Evolutionary conservation across 2,113 vertebrate species (phyloP).

Genomic region (Mormoops blainvillei): DNA sequence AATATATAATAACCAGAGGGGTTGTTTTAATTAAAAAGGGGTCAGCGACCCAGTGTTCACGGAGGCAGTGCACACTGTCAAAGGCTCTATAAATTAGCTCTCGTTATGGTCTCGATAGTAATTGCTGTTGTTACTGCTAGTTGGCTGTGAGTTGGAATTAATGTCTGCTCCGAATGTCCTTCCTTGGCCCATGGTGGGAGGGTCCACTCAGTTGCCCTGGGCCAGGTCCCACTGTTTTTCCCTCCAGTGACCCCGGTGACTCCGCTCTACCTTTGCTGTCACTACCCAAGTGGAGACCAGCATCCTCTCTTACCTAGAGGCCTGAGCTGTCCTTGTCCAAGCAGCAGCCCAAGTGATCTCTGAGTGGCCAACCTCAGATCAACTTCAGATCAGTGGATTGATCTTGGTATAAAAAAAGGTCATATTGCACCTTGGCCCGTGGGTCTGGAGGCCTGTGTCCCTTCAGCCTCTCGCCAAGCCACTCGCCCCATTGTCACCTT

Average conservation of each 20-base stretch:
- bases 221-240: neutral
- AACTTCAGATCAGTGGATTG: neutral
- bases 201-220: fast-evolving
- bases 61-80: neutral
- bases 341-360: neutral
- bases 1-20: slow-evolving; percentile 24
- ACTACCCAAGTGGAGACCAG: too few species aligned
- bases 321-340: neutral
- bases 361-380: neutral
- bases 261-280: neutral
- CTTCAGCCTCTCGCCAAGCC: too few species aligned
- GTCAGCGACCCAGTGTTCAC: neutral
- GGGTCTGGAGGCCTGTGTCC: too few species aligned
- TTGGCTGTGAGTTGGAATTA: neutral
- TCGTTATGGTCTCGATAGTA: neutral
- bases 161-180: neutral
- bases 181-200: neutral
- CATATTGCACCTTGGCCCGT: fast-evolving
- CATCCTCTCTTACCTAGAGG: fast-evolving
- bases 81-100: neutral
- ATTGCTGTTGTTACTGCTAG: neutral
- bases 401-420: neutral
- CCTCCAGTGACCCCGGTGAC: fast-evolving
- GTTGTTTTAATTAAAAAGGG: slow-evolving; percentile 23
- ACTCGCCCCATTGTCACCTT: neutral